Evolutionary conservation across 2,888 invertebrate species (phyloP).

Genomic region (Busseola fusca): DNA sequence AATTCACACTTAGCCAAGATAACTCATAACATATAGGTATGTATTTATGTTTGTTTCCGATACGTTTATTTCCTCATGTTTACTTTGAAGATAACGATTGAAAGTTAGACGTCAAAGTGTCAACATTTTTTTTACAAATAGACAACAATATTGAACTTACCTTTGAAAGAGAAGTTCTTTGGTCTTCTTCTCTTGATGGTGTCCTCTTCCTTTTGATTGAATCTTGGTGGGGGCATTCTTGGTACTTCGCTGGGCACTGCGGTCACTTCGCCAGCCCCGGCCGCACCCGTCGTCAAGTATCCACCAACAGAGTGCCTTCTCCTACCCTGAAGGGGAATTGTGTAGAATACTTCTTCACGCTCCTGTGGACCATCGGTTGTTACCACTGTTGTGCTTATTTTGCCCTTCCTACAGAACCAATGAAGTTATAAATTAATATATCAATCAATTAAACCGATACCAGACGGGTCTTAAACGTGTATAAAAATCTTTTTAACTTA

Average conservation of each 20-base stretch:
- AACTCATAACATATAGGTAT: conserved; percentile 39
- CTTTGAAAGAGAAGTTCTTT: conserved; percentile 84
- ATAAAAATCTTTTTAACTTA: conserved; percentile 63
- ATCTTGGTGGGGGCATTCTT: conserved; percentile 86
- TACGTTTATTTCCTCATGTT: conserved; percentile 33
- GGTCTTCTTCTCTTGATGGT: conserved; percentile 80
- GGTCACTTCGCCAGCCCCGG: conserved; percentile 81
- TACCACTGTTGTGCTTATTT: conserved; percentile 79
- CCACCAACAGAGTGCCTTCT: conserved; percentile 92
- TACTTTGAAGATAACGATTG: conserved; percentile 34
- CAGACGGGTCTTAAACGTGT: too few species aligned
- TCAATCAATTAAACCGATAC: background rate
- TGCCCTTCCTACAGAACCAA: conserved; percentile 78
- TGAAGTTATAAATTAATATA: background rate
- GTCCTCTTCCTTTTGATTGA: conserved; percentile 78
- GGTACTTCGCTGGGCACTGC: conserved; percentile 88
- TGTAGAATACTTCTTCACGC: conserved; percentile 90
- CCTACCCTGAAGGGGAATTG: conserved; percentile 84
- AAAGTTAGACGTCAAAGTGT: conserved; percentile 8
- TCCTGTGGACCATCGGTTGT: conserved; percentile 82
- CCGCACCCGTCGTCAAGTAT: conserved; percentile 87
- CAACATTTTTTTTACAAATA: conserved; percentile 6
- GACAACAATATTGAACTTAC: conserved; percentile 64
- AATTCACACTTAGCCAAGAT: conserved; percentile 56
- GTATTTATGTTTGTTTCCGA: conserved; percentile 40